Evolutionary conservation across 2,797 vertebrate species (phyloP).

Genomic region (Rhinophrynus dorsalis): DNA sequence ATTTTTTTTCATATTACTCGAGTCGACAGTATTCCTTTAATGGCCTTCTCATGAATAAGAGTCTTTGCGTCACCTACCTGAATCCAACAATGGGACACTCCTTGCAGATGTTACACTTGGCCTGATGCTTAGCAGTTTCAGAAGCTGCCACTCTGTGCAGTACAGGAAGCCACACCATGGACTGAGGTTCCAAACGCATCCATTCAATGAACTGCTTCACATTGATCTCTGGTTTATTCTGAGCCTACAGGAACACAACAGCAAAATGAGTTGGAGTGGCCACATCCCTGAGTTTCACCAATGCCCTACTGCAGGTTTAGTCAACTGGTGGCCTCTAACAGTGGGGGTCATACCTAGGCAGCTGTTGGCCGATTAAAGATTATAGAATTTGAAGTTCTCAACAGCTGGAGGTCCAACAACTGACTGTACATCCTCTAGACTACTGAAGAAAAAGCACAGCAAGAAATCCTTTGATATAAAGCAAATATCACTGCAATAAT

Average conservation of each 20-base stretch:
- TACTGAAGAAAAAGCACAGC: too few species aligned
- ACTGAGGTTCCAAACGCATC: constrained; percentile 96
- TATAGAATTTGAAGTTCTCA: too few species aligned
- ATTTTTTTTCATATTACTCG: neutral
- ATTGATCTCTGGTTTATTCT: constrained; percentile 90
- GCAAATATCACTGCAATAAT: too few species aligned
- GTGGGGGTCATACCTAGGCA: too few species aligned
- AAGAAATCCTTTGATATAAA: too few species aligned
- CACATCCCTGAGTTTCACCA: too few species aligned
- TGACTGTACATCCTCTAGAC: too few species aligned
- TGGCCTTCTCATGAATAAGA: too few species aligned
- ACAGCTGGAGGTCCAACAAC: too few species aligned
- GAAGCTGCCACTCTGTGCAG: constrained; percentile 92
- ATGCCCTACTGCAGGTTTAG: too few species aligned
- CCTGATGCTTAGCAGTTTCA: constrained; percentile 96
- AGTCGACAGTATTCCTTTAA: neutral
- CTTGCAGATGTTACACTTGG: constrained; percentile 98
- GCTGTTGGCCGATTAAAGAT: too few species aligned
- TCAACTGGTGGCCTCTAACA: too few species aligned
- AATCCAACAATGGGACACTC: constrained; percentile 97
- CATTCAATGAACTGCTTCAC: constrained; percentile 91
- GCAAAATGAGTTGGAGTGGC: neutral
- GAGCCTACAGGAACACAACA: constrained; percentile 69
- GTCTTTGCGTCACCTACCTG: constrained; percentile 85
- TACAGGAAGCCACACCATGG: constrained; percentile 97